A percentile compares a stretch with the other conserved stretches of the same genome.
Conservation (phyloP, 1,140 invertebrate species). For the Triops longicaudatus region DNA sequence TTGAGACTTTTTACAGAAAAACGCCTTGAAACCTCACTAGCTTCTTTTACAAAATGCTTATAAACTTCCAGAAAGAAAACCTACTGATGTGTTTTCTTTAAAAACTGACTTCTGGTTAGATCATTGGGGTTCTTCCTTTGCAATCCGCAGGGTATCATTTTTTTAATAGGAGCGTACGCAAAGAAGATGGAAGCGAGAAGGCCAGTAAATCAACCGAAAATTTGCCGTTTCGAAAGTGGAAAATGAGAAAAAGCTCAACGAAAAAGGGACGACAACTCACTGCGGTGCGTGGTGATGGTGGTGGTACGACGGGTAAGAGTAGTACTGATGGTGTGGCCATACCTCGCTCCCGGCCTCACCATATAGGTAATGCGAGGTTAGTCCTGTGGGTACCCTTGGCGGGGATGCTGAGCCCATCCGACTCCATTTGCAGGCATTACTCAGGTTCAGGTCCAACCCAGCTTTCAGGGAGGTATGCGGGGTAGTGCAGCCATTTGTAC, state of each 20-base stretch:
- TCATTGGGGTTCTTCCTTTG: no score
- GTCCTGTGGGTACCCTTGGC: slow-evolving; percentile 26
- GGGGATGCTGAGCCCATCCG: slow-evolving; percentile 27
- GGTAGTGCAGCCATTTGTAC: background rate
- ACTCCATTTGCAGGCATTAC: slow-evolving; percentile 32
- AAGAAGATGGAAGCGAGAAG: no score
- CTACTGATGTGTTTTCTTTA: no score
- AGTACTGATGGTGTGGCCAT: slow-evolving; percentile 49
- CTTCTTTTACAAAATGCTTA: no score
- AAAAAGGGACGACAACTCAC: slow-evolving; percentile 33
- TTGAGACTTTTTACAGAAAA: slow-evolving; percentile 25
- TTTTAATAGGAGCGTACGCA: no score
- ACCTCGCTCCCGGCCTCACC: slow-evolving; percentile 42
- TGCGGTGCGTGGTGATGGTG: slow-evolving; percentile 41
- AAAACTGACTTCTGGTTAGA: no score
- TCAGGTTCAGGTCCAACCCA: slow-evolving; percentile 23
- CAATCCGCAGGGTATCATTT: no score
- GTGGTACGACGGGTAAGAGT: slow-evolving; percentile 51
- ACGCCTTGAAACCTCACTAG: slow-evolving; percentile 8
- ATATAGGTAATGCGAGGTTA: slow-evolving; percentile 32
- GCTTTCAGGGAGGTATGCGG: slow-evolving; percentile 15
- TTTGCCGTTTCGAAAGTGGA: slow-evolving; percentile 27
- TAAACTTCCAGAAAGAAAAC: no score
- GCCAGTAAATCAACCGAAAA: background rate
- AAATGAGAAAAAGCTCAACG: slow-evolving; percentile 32